Conservation (phyloP, 2,888 invertebrate species). For the Microctonus aethiopoides region DNA sequence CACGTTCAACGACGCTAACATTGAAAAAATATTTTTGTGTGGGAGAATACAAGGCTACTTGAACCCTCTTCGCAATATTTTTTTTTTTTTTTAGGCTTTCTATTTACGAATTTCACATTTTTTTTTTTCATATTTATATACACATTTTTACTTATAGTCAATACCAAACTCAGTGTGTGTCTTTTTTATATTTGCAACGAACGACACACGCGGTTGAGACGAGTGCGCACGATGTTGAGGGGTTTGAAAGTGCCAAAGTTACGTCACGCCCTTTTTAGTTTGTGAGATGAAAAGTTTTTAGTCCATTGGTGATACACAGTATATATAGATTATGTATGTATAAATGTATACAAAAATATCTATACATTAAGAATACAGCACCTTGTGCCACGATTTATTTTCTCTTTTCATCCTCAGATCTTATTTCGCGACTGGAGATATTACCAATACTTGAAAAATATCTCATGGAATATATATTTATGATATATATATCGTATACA, state of each 20-base stretch:
- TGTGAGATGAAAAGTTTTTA: constrained; percentile 36
- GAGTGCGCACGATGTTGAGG: not conserved
- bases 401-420: not conserved
- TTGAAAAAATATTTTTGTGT: constrained; percentile 22
- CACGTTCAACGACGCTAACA: constrained; percentile 35
- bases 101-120: constrained; percentile 46
- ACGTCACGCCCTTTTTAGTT: constrained; percentile 18
- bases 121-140: constrained; percentile 28
- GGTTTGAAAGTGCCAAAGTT: constrained; percentile 34
- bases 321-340: not conserved
- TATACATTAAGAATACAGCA: constrained; percentile 2
- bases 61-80: constrained; percentile 24
- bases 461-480: constrained; percentile 12
- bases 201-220: not conserved
- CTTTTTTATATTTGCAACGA: constrained; percentile 6
- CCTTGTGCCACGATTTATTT: constrained; percentile 30
- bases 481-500: not conserved
- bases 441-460: constrained; percentile 38
- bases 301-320: constrained; percentile 34
- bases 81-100: constrained; percentile 39
- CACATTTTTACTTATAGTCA: no score
- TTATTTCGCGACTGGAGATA: constrained; percentile 23
- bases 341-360: not conserved
- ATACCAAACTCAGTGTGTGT: constrained; percentile 17
- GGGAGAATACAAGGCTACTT: constrained; percentile 17